These are phyloP conservation scores for Philhelius pedissequus DNA, from an alignment of 2,888 invertebrate species.

Conservation along the genomic window DNA sequence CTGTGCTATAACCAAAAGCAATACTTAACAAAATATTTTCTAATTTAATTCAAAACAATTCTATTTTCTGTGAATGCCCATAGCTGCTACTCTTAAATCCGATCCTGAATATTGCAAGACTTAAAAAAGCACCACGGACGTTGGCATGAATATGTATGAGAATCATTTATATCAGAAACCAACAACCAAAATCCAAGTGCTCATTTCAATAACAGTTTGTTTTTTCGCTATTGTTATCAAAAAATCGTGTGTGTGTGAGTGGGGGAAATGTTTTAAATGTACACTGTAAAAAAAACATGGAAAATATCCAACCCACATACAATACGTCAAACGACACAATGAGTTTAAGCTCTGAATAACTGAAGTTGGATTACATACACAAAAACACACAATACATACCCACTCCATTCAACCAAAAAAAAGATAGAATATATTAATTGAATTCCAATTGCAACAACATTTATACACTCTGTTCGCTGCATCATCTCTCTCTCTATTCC, in stretches of 20 bases:
- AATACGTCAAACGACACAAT: conserved; percentile 56
- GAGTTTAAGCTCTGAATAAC: conserved; percentile 35
- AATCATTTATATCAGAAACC: conserved; percentile 40
- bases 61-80: no score
- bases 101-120: not conserved
- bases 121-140: not conserved
- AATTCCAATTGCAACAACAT: conserved; percentile 74
- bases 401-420: not conserved
- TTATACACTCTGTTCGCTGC: conserved; percentile 24
- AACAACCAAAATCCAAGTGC: conserved; percentile 49
- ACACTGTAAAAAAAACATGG: not conserved
- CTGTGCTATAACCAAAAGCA: no score
- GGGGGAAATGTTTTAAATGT: not conserved
- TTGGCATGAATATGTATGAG: conserved; percentile 58
- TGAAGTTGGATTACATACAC: conserved; percentile 47
- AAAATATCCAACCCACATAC: not conserved
- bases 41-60: no score
- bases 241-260: no score
- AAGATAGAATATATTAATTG: conserved; percentile 73
- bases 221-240: conserved; percentile 12
- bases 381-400: not conserved
- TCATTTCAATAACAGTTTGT: conserved; percentile 56
- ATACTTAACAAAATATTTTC: no score
- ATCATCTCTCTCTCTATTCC: no score
- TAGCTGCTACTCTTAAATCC: not conserved